Base-by-base conservation (phyloP, 2,888 invertebrate species). In the Drosophila engyochracea region DNA sequence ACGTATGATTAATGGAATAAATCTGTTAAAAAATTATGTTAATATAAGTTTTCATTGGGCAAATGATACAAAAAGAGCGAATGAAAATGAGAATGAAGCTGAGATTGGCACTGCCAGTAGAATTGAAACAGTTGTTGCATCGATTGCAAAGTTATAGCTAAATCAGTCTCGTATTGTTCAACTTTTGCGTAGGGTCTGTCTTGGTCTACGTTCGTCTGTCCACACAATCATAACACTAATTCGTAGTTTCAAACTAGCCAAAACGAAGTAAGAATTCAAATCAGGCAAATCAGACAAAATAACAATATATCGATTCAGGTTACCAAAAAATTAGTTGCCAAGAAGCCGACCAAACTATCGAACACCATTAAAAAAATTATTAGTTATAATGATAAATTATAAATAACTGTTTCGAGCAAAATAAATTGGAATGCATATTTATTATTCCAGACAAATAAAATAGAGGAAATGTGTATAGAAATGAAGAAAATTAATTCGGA, bases 1-100 rank as follows among this genome's bases (percentile, higher is more conserved):
- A 81, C 68, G 81, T 76, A 76, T 79, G 81, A 79, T 73, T 79
- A 76, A 81, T 81, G 65, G 31, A 63, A 52, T 59, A 71, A 28
- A 67, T 70, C 74, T n/a, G n/a, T n/a, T n/a, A n/a, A n/a, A n/a
- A n/a, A n/a, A n/a, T n/a, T n/a, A n/a, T 25, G 2, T 25, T 25
- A 57, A 61, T 53, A 19, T 37, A 30, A 41, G n/a, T 30, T 51
- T 25, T 33, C 35, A 10, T 35, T 19, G 16, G 4, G 25, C 0
- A 9, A 22, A 54, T 4, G 0, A 10, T 4, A 5, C 6, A 4
- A 28, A 9, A 7, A 30, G 19, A 4, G 22, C 33, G 3, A 10
- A 6, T 6, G 12, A 14, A 19, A 28, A 28, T 33, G 10, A 4
- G 2, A 39, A 14, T 41, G 19, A 31, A 30, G 25, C n/a, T 33